Conservation (phyloP, 2,888 invertebrate species). For the Anoplius nigerrimus region DNA sequence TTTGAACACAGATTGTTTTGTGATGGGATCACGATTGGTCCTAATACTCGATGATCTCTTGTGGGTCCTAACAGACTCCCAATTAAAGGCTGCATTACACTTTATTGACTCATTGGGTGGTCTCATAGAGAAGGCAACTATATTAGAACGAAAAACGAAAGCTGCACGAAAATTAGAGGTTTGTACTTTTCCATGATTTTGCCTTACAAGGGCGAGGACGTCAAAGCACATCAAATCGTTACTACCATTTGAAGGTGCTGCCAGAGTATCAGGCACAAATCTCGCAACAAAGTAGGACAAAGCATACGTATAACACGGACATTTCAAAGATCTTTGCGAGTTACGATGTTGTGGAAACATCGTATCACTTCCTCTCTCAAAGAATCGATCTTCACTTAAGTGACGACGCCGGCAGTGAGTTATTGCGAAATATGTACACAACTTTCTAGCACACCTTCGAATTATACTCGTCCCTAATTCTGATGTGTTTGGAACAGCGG, state of each 20-base stretch:
- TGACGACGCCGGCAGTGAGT: conserved; percentile 92
- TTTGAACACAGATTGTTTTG: conserved; percentile 86
- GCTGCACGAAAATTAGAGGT: conserved; percentile 90
- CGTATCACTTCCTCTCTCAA: conserved; percentile 95
- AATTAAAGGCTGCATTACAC: conserved; percentile 93
- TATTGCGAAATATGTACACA: conserved; percentile 11
- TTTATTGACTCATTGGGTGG: conserved; percentile 90
- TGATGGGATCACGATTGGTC: conserved; percentile 93
- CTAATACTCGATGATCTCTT: conserved; percentile 95
- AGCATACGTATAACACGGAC: conserved; percentile 71
- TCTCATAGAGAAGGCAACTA: conserved; percentile 87
- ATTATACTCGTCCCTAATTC: neutral
- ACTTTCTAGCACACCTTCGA: conserved; percentile 9
- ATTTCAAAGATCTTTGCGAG: conserved; percentile 84
- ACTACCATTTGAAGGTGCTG: conserved; percentile 75
- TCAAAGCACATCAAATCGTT: conserved; percentile 2
- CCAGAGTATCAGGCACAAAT: conserved; percentile 86
- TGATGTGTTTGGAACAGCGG: conserved; percentile 77
- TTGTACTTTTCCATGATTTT: conserved; percentile 25
- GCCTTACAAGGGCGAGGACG: no score
- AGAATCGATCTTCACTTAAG: conserved; percentile 97
- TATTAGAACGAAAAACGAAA: conserved; percentile 87
- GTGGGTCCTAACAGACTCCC: conserved; percentile 98
- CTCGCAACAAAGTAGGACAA: conserved; percentile 78
- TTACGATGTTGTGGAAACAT: conserved; percentile 97